Percentiles rank a stretch among this genome's conserved stretches.
Evolutionary conservation across 2,797 vertebrate genomes (phyloP).

Genomic region (Acanthornis magna): DNA sequence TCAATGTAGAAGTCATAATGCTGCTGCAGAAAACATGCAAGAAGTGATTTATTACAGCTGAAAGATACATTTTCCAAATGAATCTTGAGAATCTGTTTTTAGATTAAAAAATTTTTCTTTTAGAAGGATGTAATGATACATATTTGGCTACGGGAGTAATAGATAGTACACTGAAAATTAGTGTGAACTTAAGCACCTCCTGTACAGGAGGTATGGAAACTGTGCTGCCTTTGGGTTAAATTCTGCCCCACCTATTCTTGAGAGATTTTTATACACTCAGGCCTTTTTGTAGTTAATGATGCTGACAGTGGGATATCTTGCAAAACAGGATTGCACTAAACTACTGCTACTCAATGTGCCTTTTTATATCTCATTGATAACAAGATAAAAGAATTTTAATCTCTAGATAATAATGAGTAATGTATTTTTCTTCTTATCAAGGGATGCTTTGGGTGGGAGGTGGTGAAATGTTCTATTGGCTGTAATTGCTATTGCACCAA

Average conservation of each 20-base stretch:
- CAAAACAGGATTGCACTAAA: not conserved
- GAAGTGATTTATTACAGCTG: not conserved
- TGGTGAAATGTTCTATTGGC: not conserved
- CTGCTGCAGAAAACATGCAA: not conserved
- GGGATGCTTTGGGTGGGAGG: conserved; percentile 28
- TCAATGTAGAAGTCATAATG: not conserved
- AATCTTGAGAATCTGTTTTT: not conserved
- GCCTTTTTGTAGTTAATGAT: not conserved
- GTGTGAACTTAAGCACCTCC: not conserved
- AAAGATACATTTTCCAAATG: not conserved
- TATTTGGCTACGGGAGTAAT: not conserved
- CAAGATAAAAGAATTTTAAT: not conserved
- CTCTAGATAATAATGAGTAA: not conserved
- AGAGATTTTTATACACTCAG: not conserved
- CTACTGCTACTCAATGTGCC: not conserved
- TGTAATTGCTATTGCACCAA: not conserved
- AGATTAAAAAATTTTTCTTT: not conserved
- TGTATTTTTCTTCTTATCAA: not conserved
- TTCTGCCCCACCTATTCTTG: not conserved
- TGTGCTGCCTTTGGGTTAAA: not conserved
- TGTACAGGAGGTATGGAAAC: not conserved
- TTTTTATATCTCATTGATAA: not conserved
- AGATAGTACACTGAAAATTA: not conserved
- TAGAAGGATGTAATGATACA: not conserved
- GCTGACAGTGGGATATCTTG: not conserved